Conservation (phyloP, 1,140 invertebrate genomes). For the Sycophaga agraensis region DNA sequence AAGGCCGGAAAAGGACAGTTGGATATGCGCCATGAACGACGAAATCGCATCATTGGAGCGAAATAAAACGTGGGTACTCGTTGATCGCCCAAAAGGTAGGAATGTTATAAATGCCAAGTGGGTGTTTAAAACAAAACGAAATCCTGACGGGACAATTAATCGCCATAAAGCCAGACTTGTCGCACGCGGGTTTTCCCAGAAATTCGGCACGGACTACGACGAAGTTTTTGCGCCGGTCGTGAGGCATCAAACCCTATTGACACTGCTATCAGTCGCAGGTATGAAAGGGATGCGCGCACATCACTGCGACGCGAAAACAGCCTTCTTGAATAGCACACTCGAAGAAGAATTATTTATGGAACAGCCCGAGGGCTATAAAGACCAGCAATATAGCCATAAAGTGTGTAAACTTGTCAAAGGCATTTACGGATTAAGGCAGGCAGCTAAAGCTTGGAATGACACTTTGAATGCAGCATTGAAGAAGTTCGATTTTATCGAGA, state of each 20-base stretch:
- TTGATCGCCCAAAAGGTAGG: not conserved
- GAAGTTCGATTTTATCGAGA: not conserved
- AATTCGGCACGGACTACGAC: not conserved
- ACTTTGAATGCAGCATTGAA: not conserved
- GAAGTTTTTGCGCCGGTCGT: constrained; percentile 8
- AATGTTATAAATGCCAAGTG: constrained; percentile 37
- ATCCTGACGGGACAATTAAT: constrained; percentile 27
- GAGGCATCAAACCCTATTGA: not conserved
- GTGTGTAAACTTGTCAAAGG: constrained; percentile 43
- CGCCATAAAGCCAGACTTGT: constrained; percentile 39
- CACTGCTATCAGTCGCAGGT: constrained; percentile 9
- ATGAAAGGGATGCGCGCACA: constrained; percentile 30
- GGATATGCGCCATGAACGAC: constrained; percentile 1
- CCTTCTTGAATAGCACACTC: constrained; percentile 47
- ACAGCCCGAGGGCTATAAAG: constrained; percentile 45
- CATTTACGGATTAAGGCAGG: constrained; percentile 53
- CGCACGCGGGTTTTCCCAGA: constrained; percentile 31
- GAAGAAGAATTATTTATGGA: constrained; percentile 47
- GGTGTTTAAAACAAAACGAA: constrained; percentile 41
- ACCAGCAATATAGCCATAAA: constrained; percentile 25
- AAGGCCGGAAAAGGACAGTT: not conserved
- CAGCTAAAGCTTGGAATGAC: constrained; percentile 32
- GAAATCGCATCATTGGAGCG: constrained; percentile 9
- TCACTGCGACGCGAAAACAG: constrained; percentile 48
- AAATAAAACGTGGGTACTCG: constrained; percentile 21